Conservation (phyloP, 2,113 vertebrate species). For the Rafetus swinhoei region DNA sequence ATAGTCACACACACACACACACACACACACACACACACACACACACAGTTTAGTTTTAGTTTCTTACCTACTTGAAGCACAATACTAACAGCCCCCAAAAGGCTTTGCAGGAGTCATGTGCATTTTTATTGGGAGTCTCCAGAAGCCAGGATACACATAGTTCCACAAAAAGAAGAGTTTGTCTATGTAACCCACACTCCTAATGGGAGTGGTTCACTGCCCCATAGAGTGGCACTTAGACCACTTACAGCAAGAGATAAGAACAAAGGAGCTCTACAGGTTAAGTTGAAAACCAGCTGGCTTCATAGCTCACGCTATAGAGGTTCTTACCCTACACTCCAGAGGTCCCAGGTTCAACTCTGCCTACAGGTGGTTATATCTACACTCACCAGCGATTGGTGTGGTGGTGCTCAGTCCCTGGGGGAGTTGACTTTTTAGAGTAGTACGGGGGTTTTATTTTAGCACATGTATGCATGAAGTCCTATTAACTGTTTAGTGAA, state of each 20-base stretch:
- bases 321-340: background rate
- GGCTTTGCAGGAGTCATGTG: background rate
- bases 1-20: background rate
- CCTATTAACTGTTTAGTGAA: fast-evolving
- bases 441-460: background rate
- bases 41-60: background rate
- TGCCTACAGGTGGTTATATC: too few species aligned
- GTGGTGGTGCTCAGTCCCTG: too few species aligned
- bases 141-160: slow-evolving; percentile 50
- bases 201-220: too few species aligned
- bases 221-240: too few species aligned
- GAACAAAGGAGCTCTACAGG: too few species aligned
- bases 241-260: too few species aligned
- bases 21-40: background rate
- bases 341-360: too few species aligned
- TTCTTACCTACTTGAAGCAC: background rate
- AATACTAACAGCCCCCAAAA: background rate
- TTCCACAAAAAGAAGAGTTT: background rate
- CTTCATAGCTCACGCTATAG: too few species aligned
- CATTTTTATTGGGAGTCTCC: slow-evolving; percentile 29
- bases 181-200: too few species aligned
- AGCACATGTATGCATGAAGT: background rate
- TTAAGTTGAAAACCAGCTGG: too few species aligned
- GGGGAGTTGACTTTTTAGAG: background rate
- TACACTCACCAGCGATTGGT: too few species aligned